Percentiles rank a stretch among this genome's conserved stretches.
phyloP scores from a whole-genome alignment of 2,797 vertebrate genomes.

The Sciurus carolinensis region DNA sequence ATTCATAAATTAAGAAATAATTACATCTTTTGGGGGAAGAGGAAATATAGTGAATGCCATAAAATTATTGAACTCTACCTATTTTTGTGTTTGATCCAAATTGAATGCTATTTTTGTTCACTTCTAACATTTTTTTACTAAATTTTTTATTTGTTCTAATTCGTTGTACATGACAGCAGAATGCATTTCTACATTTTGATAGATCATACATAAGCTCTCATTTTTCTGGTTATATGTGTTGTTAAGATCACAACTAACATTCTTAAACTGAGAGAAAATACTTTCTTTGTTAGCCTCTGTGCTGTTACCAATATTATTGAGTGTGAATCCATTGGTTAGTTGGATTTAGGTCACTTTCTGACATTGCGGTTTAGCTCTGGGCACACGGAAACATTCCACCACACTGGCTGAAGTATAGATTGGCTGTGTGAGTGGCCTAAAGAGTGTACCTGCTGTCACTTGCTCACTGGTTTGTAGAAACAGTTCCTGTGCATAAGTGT shows the following conservation, averaged over 20 bases:
- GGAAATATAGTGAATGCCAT: background rate
- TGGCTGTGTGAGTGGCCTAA: too few relatives aligned
- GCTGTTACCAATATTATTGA: background rate
- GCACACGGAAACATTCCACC: background rate
- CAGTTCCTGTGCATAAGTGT: background rate
- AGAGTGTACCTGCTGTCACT: background rate
- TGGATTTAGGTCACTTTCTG: background rate
- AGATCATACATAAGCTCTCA: too few relatives aligned
- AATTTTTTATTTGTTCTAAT: background rate
- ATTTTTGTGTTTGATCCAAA: background rate
- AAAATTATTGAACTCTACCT: background rate
- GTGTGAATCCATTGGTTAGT: background rate
- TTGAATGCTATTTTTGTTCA: background rate
- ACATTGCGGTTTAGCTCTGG: background rate
- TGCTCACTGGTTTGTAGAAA: background rate
- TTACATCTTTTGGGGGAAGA: background rate
- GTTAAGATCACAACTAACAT: background rate
- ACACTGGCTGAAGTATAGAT: background rate
- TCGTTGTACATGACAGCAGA: too few relatives aligned
- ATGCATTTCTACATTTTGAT: too few relatives aligned
- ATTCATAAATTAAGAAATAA: background rate
- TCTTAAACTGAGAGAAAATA: background rate
- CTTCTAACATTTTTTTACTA: background rate
- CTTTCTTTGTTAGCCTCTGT: background rate
- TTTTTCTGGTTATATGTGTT: too few relatives aligned